A percentile compares a stretch with the other conserved stretches of the same genome.
Evolutionary conservation across 1,140 invertebrate species (phyloP).

Genomic region (Temnothorax nylanderi): DNA sequence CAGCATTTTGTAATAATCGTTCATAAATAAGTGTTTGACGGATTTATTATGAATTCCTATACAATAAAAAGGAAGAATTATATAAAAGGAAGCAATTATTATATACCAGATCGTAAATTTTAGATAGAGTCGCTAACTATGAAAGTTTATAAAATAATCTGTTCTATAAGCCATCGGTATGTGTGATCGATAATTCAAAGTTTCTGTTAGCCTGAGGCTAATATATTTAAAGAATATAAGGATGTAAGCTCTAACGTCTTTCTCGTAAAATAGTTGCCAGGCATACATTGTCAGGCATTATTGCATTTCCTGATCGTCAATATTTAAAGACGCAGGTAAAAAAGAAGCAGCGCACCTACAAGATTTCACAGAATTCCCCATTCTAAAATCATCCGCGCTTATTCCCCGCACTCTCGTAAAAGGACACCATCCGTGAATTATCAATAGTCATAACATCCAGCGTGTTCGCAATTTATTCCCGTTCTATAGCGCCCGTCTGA

Average conservation of each 20-base stretch:
- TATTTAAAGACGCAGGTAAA: not conserved
- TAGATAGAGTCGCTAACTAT: not conserved
- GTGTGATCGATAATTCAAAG: not conserved
- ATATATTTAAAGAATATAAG: conserved; percentile 1
- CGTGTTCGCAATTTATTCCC: not conserved
- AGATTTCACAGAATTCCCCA: not conserved
- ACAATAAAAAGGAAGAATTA: not conserved
- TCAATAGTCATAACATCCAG: conserved; percentile 10
- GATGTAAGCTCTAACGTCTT: not conserved
- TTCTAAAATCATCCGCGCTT: not conserved
- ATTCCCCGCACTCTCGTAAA: not conserved
- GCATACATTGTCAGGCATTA: too few relatives aligned
- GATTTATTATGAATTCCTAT: not conserved
- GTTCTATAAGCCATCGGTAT: not conserved
- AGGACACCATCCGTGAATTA: conserved; percentile 4
- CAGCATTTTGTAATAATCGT: not conserved
- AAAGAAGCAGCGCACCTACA: not conserved
- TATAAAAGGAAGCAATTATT: not conserved
- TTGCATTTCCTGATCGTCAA: not conserved
- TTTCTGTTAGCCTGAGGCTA: not conserved
- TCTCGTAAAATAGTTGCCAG: not conserved
- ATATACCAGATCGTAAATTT: not conserved
- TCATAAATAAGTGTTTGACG: not conserved
- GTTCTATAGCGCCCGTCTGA: not conserved
- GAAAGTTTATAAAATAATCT: not conserved